A percentile compares a stretch with the other conserved stretches of the same genome.
Conservation (phyloP, 1,140 invertebrate species). For the Bombus superbus region DNA sequence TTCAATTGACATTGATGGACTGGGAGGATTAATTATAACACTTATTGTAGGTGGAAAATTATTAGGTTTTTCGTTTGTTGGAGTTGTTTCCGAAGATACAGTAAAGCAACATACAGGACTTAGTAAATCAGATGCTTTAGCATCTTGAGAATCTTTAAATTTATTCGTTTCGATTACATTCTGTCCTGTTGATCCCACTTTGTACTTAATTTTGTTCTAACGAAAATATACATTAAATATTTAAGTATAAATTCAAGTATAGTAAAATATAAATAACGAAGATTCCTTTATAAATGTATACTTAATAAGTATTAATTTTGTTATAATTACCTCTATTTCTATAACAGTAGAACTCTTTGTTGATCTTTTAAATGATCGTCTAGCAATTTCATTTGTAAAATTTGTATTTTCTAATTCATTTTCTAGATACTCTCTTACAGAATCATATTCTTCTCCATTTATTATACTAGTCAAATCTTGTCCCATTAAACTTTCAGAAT, state of each 20-base stretch:
- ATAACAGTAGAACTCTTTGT: slow-evolving; percentile 45
- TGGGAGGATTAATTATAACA: slow-evolving; percentile 80
- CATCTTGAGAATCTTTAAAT: slow-evolving; percentile 45
- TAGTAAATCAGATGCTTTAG: slow-evolving; percentile 67
- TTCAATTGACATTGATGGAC: slow-evolving; percentile 79
- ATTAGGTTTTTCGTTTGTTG: slow-evolving; percentile 65
- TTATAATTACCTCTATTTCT: slow-evolving; percentile 47
- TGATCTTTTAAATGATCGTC: slow-evolving; percentile 87
- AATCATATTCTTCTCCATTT: slow-evolving; percentile 82
- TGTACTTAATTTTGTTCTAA: slow-evolving; percentile 35
- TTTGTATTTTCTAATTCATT: slow-evolving; percentile 84
- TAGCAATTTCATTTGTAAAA: slow-evolving; percentile 87
- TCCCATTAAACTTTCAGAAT: slow-evolving; percentile 88
- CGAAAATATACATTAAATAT: background rate
- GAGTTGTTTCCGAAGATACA: slow-evolving; percentile 66
- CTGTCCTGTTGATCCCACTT: slow-evolving; percentile 20
- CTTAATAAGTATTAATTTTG: background rate
- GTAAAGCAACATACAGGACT: slow-evolving; percentile 76
- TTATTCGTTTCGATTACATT: background rate
- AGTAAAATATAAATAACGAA: background rate
- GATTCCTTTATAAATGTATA: background rate
- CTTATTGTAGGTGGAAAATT: slow-evolving; percentile 78
- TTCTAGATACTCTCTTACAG: slow-evolving; percentile 77
- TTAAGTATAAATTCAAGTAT: background rate
- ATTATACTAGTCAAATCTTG: slow-evolving; percentile 87